Base-by-base conservation (phyloP, 2,113 vertebrate species). In the Paramormyrops kingsleyae region DNA sequence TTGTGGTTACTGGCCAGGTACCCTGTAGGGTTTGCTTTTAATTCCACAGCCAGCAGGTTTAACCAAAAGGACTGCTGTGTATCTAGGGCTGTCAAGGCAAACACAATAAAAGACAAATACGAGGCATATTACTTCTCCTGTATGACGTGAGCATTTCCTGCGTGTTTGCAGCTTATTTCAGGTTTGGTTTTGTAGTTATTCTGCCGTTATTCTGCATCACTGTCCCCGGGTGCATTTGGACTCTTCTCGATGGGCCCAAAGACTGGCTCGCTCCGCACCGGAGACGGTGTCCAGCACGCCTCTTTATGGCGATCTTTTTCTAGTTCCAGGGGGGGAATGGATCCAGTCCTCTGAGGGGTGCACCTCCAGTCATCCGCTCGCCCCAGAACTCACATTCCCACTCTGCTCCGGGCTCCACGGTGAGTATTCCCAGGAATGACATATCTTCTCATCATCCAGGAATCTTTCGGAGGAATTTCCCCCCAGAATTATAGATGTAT, bases 281-380 rank as follows among this genome's bases (percentile, higher is more conserved):
- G 19, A 84, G 44, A 7, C 2, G 6, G 8, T n/a, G 44, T 46
- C 24, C 44, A 4, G 8, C 83, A 84, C 4, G 5, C 27, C 8
- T 88, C 12, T 62, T 17, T 7, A 8, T 85, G 21, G 17, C 1
- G 0, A 10, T 53, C 90, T 91, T 89, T 91, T 39, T 66, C 8
- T 89, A 99, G 99, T 99, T 99, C 94, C 98, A 99, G 94, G 98
- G 97, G 96, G 99, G 98, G 90, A 99, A 99, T 94, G 99, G 98
- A 91, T 98, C 98, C 88, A 99, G 99, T 96, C 98, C 98, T 49
- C 98, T 99, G 92, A 97, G 99, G 96, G 98, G 97, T 12, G 94
- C 97, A 88, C 98, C 98, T 92, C 97, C 97, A 90, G 96, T 96
- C 90, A 97, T 99, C 91, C 97, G 98, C 92, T 99, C 98, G 89